Base-by-base conservation (phyloP, 2,113 vertebrate genomes). In the Xerus inauris region DNA sequence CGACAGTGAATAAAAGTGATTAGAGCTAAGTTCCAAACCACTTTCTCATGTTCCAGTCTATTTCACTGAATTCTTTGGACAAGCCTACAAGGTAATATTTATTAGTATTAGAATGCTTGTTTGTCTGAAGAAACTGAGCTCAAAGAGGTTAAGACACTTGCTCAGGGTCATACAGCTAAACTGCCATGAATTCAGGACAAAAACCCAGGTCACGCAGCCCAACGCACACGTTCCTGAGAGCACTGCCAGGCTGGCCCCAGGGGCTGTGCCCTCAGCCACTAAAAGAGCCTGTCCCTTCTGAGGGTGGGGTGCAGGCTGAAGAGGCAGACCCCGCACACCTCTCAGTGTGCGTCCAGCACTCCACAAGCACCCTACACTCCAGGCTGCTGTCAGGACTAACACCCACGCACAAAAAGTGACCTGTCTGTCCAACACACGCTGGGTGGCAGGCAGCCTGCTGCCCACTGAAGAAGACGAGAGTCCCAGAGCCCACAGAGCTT, bases 351-450 rank as follows among this genome's bases (percentile, higher is more conserved):
- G 40, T 28, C 51, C 6, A 7, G 67, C 67, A 9, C 28, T 1
- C 11, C 1, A 0, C 4, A 35, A n/a, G 45, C 35, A 38, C 47
- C 42, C 71, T 10, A 1, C 1, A 1, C 13, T 6, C 35, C 12
- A 17, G 40, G 42, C 65, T 13, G 13, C 45, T 24, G 1, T 26
- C 59, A 10, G 2, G 24, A 77, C 22, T 0, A 7, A 24, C 17
- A 26, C 1, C 0, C 40, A 49, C 59, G 32, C 19, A 10, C 26
- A 62, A 4, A 32, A 32, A 62, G 67, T 40, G 75, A 20, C 76
- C 11, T 2, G 0, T 67, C 85, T 64, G 42, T 3, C 40, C 24
- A 19, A 42, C 72, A 7, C 14, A 0, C 0, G 13, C n/a, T 8
- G 30, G 51, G 26, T 0, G 3, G 9, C 35, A 2, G 75, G 45